phyloP scores from a whole-genome alignment of 35 echinoderm and acorn worm species.

The Lytechinus pictus region DNA sequence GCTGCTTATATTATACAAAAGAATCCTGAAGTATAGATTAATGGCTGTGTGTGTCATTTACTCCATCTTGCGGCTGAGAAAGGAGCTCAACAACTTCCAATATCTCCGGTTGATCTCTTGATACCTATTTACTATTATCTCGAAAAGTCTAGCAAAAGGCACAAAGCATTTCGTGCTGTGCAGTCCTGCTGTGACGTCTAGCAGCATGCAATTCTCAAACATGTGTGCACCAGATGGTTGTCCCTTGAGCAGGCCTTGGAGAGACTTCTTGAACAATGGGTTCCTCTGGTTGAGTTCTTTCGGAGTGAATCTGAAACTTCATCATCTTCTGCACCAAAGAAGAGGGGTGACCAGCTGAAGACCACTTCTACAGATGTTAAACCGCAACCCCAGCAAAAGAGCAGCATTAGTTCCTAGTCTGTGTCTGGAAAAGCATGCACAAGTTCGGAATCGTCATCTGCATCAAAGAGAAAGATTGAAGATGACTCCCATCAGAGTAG shows the following conservation, averaged over 20 bases:
- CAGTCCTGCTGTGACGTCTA: slow-evolving; percentile 48
- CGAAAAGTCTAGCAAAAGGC: slow-evolving; percentile 55
- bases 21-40: slow-evolving; percentile 49
- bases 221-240: slow-evolving; percentile 62
- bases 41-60: slow-evolving; percentile 45
- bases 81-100: slow-evolving; percentile 40
- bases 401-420: background rate
- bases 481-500: background rate
- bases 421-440: slow-evolving; percentile 3
- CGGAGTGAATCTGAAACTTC: slow-evolving; percentile 39
- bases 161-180: slow-evolving; percentile 51
- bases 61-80: slow-evolving; percentile 62
- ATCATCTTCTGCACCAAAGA: background rate
- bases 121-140: slow-evolving; percentile 64
- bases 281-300: slow-evolving; percentile 58
- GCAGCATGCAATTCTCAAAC: slow-evolving; percentile 62
- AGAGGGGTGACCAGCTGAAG: background rate
- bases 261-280: slow-evolving; percentile 65
- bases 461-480: background rate
- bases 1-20: slow-evolving; percentile 55
- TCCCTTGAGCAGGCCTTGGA: slow-evolving; percentile 45
- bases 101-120: slow-evolving; percentile 52
- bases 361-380: slow-evolving; percentile 26
- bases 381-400: background rate
- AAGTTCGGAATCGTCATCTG: background rate